These are phyloP conservation scores for Napeogenes sylphis DNA, from an alignment of 2,888 invertebrate species.

Conservation along the genomic window DNA sequence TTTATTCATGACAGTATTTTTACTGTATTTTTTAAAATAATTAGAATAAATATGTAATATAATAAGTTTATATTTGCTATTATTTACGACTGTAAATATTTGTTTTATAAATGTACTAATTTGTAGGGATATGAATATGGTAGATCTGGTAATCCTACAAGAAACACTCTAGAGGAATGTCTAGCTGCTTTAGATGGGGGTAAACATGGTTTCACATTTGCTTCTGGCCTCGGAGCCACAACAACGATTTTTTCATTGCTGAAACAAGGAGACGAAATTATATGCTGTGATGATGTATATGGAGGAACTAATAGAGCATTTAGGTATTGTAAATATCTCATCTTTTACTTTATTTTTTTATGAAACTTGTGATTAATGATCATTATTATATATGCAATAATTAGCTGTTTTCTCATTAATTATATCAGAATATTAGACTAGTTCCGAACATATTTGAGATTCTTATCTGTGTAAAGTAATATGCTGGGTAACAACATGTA, in stretches of 20 bases:
- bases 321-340: conserved; percentile 46
- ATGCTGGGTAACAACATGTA: too few relatives aligned
- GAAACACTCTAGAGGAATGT: conserved; percentile 91
- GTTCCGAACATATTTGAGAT: too few relatives aligned
- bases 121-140: conserved; percentile 93
- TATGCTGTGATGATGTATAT: conserved; percentile 95
- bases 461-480: too few relatives aligned
- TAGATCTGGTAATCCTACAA: conserved; percentile 95
- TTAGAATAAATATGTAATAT: too few relatives aligned
- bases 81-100: neutral
- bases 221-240: conserved; percentile 94
- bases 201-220: conserved; percentile 88
- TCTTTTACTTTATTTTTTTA: neutral
- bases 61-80: too few relatives aligned
- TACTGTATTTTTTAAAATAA: neutral
- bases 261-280: conserved; percentile 90
- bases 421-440: too few relatives aligned
- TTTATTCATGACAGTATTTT: neutral
- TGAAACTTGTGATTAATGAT: neutral
- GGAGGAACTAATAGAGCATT: conserved; percentile 92
- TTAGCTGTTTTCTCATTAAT: too few relatives aligned
- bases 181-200: conserved; percentile 94
- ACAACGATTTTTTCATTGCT: conserved; percentile 86
- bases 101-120: neutral
- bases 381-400: neutral